Evolutionary conservation across 1,140 invertebrate species (phyloP), one percentile per base, ranked within the genome.

Genomic region (Drosophila jambulina): DNA sequence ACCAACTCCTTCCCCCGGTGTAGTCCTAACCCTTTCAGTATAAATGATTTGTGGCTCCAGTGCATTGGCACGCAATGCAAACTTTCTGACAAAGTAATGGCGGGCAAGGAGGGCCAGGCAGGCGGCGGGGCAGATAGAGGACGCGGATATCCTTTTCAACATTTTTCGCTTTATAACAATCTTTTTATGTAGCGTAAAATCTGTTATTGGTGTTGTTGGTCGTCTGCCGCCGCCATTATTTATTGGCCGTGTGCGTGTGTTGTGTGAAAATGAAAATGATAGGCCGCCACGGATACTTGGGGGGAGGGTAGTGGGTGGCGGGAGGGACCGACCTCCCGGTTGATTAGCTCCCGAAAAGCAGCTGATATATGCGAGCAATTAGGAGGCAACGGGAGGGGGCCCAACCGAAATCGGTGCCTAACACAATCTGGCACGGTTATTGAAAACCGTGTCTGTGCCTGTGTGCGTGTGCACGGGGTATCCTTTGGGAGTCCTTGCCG

Each of bases 11-110:
- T 56, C 2, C 21, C 34, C 43, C 6, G 27, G 54, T 75, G 53
- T 64, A 63, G 23, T 61, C 8, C 53, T 72, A 75, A 81, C 76
- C 75, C 75, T 81, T 90, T 78, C 57, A 46, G 69, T 68, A 56
- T 38, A 67, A 84, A 91, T 91, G 83, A 91, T 91, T 91, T 91
- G 88, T 91, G 78, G 87, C 80, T 64, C 78, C 74, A 91, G 80
- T 87, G 78, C 87, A 91, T 84, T 91, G 87, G 87, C 87, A 91
- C 87, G 87, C 87, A 91, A 91, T 81, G 80, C 65, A 75, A 68
- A 90, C 46, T 70, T 67, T 75, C 49, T 60, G 60, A 43, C n/a
- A 38, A 23, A 12, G 57, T 25, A 46, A 61, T 23, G 46, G 48
- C 25, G n/a, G 45, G 43, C 27, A 19, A 54, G 27, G 7, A 51